Conservation (phyloP, 2,797 vertebrate genomes). For the Eulemur coronatus region DNA sequence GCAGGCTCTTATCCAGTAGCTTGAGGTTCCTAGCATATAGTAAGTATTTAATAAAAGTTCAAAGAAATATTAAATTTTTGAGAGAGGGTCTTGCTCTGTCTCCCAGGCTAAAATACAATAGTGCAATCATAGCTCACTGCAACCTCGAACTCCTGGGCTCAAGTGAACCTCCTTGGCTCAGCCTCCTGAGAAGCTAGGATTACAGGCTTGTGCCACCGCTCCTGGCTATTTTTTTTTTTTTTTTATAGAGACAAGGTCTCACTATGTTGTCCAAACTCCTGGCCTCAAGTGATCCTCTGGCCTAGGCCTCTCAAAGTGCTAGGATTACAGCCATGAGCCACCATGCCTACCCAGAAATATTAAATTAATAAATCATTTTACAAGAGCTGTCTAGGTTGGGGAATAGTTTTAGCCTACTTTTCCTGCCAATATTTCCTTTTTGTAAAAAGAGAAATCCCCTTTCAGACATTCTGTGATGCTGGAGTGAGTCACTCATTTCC, state of each 20-base stretch:
- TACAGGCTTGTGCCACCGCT: too few relatives aligned
- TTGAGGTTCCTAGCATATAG: background rate
- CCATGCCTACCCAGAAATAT: background rate
- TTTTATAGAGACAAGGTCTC: background rate
- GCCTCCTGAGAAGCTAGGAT: background rate
- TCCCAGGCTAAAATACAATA: background rate
- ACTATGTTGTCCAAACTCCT: background rate
- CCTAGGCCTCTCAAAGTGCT: background rate
- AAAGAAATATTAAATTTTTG: background rate
- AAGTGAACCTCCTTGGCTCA: background rate
- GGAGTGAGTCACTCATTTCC: conserved; percentile 66
- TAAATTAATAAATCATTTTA: conserved; percentile 1
- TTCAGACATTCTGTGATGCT: conserved; percentile 47
- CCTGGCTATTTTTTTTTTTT: background rate
- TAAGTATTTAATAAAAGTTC: conserved; percentile 9
- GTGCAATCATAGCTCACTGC: background rate
- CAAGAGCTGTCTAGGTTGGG: background rate
- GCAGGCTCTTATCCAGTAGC: background rate
- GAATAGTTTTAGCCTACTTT: background rate
- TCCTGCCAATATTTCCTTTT: conserved; percentile 16
- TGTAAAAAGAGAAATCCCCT: conserved; percentile 57
- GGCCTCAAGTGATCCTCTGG: too few relatives aligned
- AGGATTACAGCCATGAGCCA: background rate
- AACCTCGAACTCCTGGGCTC: background rate
- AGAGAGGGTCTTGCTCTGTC: background rate